Conservation (phyloP, 2,797 vertebrate genomes). For the Pipistrellus pipistrellus region DNA sequence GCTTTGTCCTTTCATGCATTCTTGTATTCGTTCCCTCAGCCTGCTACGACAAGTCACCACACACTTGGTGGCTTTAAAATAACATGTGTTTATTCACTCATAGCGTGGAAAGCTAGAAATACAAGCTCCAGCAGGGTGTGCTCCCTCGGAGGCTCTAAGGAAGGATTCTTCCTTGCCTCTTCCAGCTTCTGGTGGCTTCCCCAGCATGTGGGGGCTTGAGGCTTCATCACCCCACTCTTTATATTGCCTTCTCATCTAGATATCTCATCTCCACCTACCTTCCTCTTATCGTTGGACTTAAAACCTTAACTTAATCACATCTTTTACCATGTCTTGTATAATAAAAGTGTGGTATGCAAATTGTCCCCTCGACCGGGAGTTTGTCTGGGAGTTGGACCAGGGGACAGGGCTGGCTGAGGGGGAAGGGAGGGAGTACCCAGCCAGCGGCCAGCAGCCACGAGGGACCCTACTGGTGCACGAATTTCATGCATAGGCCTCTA, state of each 20-base stretch:
- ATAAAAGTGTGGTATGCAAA: too few species aligned
- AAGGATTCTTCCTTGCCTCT: neutral
- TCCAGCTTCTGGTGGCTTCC: neutral
- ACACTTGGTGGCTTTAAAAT: neutral
- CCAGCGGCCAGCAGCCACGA: too few species aligned
- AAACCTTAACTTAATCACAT: neutral
- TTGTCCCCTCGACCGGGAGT: too few species aligned
- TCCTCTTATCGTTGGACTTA: neutral
- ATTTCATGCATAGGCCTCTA: too few species aligned
- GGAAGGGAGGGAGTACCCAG: too few species aligned
- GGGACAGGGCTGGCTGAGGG: too few species aligned
- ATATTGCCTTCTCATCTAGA: neutral
- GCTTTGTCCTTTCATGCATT: neutral
- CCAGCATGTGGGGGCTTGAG: too few species aligned
- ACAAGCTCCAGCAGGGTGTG: neutral
- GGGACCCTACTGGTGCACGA: too few species aligned
- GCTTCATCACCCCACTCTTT: neutral
- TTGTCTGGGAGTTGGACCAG: too few species aligned
- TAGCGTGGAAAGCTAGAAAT: neutral
- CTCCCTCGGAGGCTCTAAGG: neutral
- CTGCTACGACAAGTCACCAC: neutral
- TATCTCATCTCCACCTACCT: neutral
- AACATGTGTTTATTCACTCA: neutral
- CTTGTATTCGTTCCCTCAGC: neutral
- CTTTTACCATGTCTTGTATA: neutral